A percentile compares a stretch with the other conserved stretches of the same genome.
These are phyloP conservation scores for Prenolepis imparis DNA, from an alignment of 2,888 invertebrate genomes.

Conservation along the genomic window DNA sequence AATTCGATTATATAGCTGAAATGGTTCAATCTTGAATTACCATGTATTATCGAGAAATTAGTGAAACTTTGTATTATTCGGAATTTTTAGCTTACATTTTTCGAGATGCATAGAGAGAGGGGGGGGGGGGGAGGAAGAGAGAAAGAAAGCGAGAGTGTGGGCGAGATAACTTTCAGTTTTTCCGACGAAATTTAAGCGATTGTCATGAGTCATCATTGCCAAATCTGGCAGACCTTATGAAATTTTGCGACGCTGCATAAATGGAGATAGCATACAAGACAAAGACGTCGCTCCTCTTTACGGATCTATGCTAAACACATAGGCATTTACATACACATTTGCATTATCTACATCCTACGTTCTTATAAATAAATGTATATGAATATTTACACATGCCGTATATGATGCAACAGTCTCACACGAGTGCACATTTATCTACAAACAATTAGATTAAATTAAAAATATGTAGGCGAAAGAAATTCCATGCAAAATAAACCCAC, in stretches of 20 bases:
- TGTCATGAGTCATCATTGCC: not conserved
- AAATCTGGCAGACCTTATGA: not conserved
- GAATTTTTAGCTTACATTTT: not conserved
- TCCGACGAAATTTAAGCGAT: slow-evolving; percentile 11
- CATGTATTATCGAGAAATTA: not conserved
- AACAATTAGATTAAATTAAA: slow-evolving; percentile 34
- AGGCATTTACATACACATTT: slow-evolving; percentile 1
- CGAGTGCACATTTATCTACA: not conserved
- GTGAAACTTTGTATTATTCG: not conserved
- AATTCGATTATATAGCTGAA: not conserved
- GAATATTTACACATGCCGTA: slow-evolving; percentile 32
- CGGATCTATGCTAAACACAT: not conserved
- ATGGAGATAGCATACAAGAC: not conserved
- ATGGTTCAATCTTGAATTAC: not conserved
- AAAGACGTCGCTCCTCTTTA: not conserved
- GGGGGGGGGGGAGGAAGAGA: no score
- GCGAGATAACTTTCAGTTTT: not conserved
- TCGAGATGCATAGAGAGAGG: not conserved
- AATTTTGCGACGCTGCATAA: not conserved
- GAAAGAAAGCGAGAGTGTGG: not conserved
- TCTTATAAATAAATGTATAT: slow-evolving; percentile 38
- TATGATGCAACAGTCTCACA: not conserved
- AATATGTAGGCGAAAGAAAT: slow-evolving; percentile 33
- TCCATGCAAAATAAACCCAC: not conserved
- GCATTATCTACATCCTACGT: slow-evolving; percentile 22